Evolutionary conservation across 2,113 vertebrate species (phyloP), one percentile per base, ranked within the genome.

Genomic region (Spea bombifrons): DNA sequence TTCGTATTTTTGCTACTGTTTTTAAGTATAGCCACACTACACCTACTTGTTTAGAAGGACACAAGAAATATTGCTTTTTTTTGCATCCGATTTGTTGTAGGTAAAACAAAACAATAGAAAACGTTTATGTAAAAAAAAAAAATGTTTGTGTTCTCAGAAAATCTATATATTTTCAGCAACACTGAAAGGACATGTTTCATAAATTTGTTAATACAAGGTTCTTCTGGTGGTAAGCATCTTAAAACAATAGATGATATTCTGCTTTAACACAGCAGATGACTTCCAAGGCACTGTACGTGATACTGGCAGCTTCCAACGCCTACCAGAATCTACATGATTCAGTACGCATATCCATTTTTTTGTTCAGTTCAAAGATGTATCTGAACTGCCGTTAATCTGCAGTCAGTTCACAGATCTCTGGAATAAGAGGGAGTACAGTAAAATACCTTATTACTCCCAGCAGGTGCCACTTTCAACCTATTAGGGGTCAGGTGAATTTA

Each of bases 401-500:
- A 75, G n/a, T 85, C 59, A 75, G 15, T 59, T 84, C 8, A 47
- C 8, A 82, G 65, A 78, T 5, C 43, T 8, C 71, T 52, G 63
- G 47, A 83, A 81, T 48, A 15, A 57, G 83, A 84, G 61, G 53
- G 66, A 84, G 57, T 77, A 75, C 82, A 80, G 73, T 15, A 75
- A 77, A 61, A 81, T 81, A 78, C 57, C 17, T 76, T 45, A 53
- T 16, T 66, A 48, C 0, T 82, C 44, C 84, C 64, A 73, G 70
- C 57, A 83, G 82, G 71, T 83, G 70, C 17, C 44, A 47, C 44
- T 86, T 86, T 72, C 17, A 83, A 80, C 71, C 82, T 69, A 73
- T 75, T 57, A 75, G 47, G 13, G 50, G 65, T 85, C 81, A 86
- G 71, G 83, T 80, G 9, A 46, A 80, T 80, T 84, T 84, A 76